phyloP scores from a whole-genome alignment of 2,888 invertebrate genomes.

The Masnerella sp. region DNA sequence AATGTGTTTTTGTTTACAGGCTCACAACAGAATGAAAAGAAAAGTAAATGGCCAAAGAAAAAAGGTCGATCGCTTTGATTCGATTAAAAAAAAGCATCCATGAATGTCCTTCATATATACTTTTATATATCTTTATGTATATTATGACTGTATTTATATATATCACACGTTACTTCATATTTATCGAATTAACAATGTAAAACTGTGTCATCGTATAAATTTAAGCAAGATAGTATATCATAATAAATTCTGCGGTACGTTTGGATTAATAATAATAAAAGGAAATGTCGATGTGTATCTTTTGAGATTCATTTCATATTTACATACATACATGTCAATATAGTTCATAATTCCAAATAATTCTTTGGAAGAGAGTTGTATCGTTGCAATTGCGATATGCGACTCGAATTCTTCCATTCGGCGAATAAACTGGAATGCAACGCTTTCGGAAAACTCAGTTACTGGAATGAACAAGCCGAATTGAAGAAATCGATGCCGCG shows the following conservation, averaged over 20 bases:
- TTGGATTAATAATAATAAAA: constrained; percentile 57
- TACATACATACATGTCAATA: constrained; percentile 64
- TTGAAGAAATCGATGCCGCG: constrained; percentile 10
- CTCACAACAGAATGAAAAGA: too few relatives aligned
- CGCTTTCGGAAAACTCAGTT: constrained; percentile 32
- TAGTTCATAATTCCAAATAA: constrained; percentile 55
- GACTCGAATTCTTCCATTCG: constrained; percentile 9
- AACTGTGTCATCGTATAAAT: constrained; percentile 60
- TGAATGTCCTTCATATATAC: constrained; percentile 28
- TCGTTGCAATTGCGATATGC: constrained; percentile 47
- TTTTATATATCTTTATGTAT: constrained; percentile 51
- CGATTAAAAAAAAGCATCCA: constrained; percentile 6
- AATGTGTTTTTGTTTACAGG: too few relatives aligned
- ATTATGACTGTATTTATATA: constrained; percentile 56
- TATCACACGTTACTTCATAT: constrained; percentile 61
- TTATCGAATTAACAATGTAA: constrained; percentile 60
- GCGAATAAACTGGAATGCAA: constrained; percentile 29
- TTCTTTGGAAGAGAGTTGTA: constrained; percentile 59
- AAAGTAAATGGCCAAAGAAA: too few relatives aligned
- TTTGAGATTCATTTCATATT: constrained; percentile 59
- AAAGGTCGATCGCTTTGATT: constrained; percentile 15
- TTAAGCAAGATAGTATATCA: constrained; percentile 57
- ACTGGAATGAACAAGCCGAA: constrained; percentile 36
- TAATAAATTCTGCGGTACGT: constrained; percentile 56
- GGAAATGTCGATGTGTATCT: constrained; percentile 60